Percentiles rank a stretch among this genome's conserved stretches.
Evolutionary conservation across 2,797 vertebrate species (phyloP).

Genomic region (Danio albolineatus): DNA sequence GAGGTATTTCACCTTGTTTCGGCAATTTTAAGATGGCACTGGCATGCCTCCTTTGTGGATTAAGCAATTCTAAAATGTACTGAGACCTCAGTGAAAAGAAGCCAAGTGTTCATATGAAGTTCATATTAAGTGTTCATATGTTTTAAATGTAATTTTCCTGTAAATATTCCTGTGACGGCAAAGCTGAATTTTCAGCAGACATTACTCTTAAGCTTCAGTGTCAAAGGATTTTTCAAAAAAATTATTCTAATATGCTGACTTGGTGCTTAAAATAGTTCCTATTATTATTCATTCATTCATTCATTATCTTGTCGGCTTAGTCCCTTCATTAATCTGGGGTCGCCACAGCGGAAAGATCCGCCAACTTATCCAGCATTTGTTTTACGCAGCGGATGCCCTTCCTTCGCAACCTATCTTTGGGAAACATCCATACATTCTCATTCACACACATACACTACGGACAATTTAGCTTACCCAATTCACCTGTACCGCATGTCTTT

Average conservation of each 20-base stretch:
- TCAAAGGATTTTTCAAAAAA: not conserved
- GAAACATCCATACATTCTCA: no score
- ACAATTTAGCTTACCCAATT: no score
- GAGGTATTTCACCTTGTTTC: not conserved
- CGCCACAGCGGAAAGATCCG: no score
- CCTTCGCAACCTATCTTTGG: no score
- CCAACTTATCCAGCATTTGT: no score
- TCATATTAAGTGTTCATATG: not conserved
- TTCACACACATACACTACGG: no score
- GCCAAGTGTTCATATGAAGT: no score
- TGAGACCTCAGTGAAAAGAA: not conserved
- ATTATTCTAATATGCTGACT: not conserved
- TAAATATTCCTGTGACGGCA: not conserved
- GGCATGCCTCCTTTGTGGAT: not conserved
- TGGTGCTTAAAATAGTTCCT: not conserved
- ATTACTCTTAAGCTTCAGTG: not conserved
- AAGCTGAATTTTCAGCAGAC: not conserved
- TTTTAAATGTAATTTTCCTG: not conserved
- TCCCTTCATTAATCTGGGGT: no score
- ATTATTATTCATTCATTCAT: no score
- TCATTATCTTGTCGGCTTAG: no score
- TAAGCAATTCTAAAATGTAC: conserved; percentile 2
- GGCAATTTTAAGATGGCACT: not conserved
- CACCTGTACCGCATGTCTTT: no score
- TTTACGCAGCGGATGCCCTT: no score